Base-by-base conservation (phyloP, 2,113 vertebrate genomes). In the Poeciliopsis turrubarensis region DNA sequence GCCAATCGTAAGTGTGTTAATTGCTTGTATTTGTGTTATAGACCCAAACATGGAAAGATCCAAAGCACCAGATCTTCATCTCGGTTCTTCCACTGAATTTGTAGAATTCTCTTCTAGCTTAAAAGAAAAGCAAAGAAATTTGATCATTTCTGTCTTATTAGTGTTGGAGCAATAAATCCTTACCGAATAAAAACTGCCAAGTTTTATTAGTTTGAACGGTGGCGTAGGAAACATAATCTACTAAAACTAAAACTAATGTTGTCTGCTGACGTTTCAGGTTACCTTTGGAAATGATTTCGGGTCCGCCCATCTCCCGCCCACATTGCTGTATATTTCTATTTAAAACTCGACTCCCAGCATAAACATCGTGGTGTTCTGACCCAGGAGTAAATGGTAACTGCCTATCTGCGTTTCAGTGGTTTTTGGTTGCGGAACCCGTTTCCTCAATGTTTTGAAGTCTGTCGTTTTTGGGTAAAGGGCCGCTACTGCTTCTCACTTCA, bases 391-490 rank as follows among this genome's bases (percentile, higher is more conserved):
- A 7, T 3, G 75, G 75, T 66, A 82, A 11, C 72, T 22, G 83
- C 77, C 81, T 67, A 80, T 72, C 75, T 82, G 83, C 63, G 51
- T 4, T 77, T 4, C 39, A 79, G 86, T 62, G 82, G 70, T 27
- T 87, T 74, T 70, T 87, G 84, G 75, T 74, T 32, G n/a, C 0
- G 14, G 69, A 19, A 0, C 37, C 30, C 19, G 32, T 77, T 79
- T 77, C 71, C 30, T 22, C 72, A 44, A 62, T 47, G 61, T 61
- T 87, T 71, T 80, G 78, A 83, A 70, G 57, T 41, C 73, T 71
- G 73, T 80, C 60, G 27, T 29, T 71, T 78, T 86, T 65, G 78
- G 72, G 70, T 61, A 77, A 77, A 66, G 29, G 44, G 72, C 37
- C 63, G 41, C 73, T 65, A 75, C 54, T 80, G 80, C 65, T 61